Conservation (phyloP, 1,140 invertebrate genomes). For the Drosophila pectinifera region DNA sequence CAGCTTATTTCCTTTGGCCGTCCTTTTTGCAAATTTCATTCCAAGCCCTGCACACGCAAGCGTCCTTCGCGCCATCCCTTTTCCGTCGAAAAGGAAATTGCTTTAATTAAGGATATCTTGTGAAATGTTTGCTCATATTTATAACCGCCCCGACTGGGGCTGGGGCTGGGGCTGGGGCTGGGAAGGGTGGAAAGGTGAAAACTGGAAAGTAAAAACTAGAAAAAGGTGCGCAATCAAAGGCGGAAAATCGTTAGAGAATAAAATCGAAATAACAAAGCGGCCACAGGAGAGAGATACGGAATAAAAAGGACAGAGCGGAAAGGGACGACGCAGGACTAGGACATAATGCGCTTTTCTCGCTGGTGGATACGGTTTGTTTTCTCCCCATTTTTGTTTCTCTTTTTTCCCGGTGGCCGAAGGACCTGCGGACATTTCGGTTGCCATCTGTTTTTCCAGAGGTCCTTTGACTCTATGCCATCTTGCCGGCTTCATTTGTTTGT, state of each 20-base stretch:
- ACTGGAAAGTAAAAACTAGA: conserved; percentile 38
- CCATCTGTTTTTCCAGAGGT: conserved; percentile 50
- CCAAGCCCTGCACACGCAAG: conserved; percentile 51
- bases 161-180: conserved; percentile 2
- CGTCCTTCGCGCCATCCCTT: conserved; percentile 16
- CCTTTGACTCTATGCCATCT: conserved; percentile 71
- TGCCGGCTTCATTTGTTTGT: conserved; percentile 63
- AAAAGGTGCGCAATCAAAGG: conserved; percentile 74
- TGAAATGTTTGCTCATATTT: conserved; percentile 79
- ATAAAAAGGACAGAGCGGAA: conserved; percentile 20
- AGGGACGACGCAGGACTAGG: conserved; percentile 23
- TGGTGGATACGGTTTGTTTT: conserved; percentile 47
- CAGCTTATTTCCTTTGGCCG: conserved; percentile 74
- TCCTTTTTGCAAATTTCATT: conserved; percentile 77
- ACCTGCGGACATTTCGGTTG: conserved; percentile 47
- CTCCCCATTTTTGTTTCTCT: conserved; percentile 14
- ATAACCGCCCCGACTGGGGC: conserved; percentile 44
- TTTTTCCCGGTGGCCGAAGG: conserved; percentile 11
- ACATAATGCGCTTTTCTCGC: conserved; percentile 71
- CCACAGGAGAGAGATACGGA: conserved; percentile 46
- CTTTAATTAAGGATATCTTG: conserved; percentile 82
- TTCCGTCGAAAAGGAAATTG: conserved; percentile 60
- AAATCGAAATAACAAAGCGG: conserved; percentile 77
- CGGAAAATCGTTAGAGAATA: conserved; percentile 71
- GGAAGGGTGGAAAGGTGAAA: conserved; percentile 37